These are phyloP conservation scores for Coracias cyanogaster DNA, from an alignment of 2,797 vertebrate species.

Conservation along the genomic window DNA sequence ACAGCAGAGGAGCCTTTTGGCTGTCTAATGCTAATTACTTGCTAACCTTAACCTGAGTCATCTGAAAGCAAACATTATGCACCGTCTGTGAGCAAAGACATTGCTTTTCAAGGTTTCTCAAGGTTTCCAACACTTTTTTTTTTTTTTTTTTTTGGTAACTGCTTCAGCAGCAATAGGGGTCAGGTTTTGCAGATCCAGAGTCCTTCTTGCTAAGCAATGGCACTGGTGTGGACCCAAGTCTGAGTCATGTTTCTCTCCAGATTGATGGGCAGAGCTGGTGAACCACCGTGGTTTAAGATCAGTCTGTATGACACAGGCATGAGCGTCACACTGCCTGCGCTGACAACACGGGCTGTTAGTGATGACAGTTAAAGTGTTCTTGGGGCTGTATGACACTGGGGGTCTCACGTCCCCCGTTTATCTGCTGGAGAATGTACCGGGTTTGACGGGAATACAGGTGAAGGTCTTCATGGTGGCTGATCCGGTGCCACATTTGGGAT, in stretches of 20 bases:
- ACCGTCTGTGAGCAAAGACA: background rate
- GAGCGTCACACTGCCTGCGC: background rate
- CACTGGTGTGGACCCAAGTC: background rate
- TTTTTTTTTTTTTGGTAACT: too few species aligned
- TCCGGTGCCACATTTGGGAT: background rate
- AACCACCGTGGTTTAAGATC: background rate
- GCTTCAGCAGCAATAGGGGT: accelerated
- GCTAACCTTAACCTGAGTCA: accelerated
- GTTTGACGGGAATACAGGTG: background rate
- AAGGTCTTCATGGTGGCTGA: background rate
- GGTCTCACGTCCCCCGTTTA: background rate
- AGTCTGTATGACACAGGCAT: accelerated
- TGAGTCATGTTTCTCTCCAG: background rate
- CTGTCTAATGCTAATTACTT: background rate
- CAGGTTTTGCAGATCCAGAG: background rate
- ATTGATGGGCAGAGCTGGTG: background rate
- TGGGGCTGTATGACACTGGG: accelerated
- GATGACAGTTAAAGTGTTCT: background rate
- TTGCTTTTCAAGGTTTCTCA: background rate
- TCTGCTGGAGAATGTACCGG: background rate
- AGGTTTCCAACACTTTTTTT: background rate
- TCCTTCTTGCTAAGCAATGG: background rate
- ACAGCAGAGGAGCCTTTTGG: background rate
- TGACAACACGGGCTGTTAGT: accelerated
- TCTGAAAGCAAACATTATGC: background rate